Conservation (phyloP, 2,888 invertebrate genomes). For the Drosophila mimetica region DNA sequence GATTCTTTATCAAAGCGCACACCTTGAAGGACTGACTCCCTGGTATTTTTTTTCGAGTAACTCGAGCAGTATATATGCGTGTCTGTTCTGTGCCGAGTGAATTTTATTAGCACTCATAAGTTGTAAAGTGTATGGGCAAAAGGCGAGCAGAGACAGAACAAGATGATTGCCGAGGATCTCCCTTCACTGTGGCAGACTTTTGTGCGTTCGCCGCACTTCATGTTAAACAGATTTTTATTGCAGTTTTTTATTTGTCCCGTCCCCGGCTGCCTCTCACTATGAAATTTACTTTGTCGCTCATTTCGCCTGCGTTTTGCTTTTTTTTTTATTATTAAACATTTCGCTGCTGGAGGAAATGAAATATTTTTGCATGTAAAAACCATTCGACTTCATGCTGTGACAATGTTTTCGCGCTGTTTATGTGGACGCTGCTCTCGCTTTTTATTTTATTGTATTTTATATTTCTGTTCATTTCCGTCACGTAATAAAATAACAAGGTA, state of each 20-base stretch:
- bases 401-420: constrained; percentile 77
- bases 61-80: constrained; percentile 61
- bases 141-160: constrained; percentile 32
- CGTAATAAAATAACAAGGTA: constrained; percentile 77
- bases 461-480: constrained; percentile 73
- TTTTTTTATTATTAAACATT: constrained; percentile 71
- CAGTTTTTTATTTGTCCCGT: constrained; percentile 54
- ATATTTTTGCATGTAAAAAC: constrained; percentile 80
- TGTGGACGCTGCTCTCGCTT: constrained; percentile 45
- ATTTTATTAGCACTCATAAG: constrained; percentile 77
- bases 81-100: constrained; percentile 58
- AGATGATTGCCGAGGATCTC: constrained; percentile 28
- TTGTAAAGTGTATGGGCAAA: constrained; percentile 69
- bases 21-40: constrained; percentile 58
- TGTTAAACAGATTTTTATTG: constrained; percentile 80
- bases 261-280: constrained; percentile 13
- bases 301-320: constrained; percentile 27
- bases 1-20: constrained; percentile 58
- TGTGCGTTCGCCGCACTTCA: constrained; percentile 58
- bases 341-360: constrained; percentile 76
- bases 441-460: constrained; percentile 58
- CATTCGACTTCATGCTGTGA: constrained; percentile 77
- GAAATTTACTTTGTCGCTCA: constrained; percentile 67
- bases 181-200: constrained; percentile 49
- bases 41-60: constrained; percentile 28